These are phyloP conservation scores for Xestia xanthographa DNA, from an alignment of 2,888 invertebrate genomes.

Conservation along the genomic window DNA sequence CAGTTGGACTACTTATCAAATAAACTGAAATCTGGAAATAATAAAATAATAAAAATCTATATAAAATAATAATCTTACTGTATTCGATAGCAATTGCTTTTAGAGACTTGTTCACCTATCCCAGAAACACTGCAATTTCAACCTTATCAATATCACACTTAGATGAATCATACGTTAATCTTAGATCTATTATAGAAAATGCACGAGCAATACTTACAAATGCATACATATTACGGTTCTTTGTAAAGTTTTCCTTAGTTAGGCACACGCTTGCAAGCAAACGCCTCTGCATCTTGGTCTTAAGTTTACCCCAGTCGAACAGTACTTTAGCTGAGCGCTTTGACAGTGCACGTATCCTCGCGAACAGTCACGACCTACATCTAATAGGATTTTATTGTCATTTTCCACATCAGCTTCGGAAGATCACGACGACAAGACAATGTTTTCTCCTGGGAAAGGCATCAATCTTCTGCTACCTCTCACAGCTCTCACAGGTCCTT, in stretches of 20 bases:
- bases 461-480: neutral
- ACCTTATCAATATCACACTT: neutral
- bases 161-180: conserved; percentile 23
- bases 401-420: conserved; percentile 38
- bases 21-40: neutral
- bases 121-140: neutral
- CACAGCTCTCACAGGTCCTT: conserved; percentile 24
- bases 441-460: conserved; percentile 30
- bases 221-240: conserved; percentile 42
- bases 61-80: neutral
- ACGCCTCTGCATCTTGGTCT: conserved; percentile 57
- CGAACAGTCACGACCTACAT: conserved; percentile 46
- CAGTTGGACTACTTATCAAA: neutral
- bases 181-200: conserved; percentile 31
- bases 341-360: conserved; percentile 68
- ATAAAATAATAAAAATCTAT: too few species aligned
- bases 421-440: conserved; percentile 9
- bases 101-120: neutral
- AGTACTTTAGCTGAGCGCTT: conserved; percentile 66
- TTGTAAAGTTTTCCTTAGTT: conserved; percentile 53
- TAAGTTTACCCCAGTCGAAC: conserved; percentile 60
- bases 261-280: conserved; percentile 55
- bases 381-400: conserved; percentile 46
- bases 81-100: neutral
- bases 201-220: conserved; percentile 34